Base-by-base conservation (phyloP, 2,888 invertebrate genomes). In the Synanthedon vespiformis region DNA sequence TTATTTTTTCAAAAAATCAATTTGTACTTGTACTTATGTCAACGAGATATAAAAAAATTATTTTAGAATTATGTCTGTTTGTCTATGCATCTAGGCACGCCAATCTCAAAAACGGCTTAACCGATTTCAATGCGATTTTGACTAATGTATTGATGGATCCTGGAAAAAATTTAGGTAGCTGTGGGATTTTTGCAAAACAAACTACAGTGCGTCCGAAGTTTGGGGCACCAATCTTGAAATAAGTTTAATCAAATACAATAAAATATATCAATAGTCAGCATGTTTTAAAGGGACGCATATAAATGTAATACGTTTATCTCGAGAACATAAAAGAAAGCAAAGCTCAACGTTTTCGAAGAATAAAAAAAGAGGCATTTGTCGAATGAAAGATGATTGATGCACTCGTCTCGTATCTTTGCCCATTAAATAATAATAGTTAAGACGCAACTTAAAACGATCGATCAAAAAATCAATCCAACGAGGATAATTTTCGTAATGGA, bases 341-440 rank as follows among this genome's bases (percentile, higher is more conserved):
- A 68, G 72, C 70, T 70, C 64, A 74, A 71, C 68, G 66, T 64
- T 70, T 61, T 61, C 63, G 50, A 54, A 55, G 55, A 60, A 60
- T 56, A 62, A 68, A 60, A 72, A 77, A 74, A 69, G 65, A 74
- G 71, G 71, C 75, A 75, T 81, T 83, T 78, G 74, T 80, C 76
- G 74, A 72, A 69, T 64, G 70, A 67, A 71, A 74, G 67, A 82
- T 86, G 85, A 86, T 86, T 75, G 85, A 86, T 86, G 80, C 67
- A 65, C 65, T 63, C 64, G 63, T 65, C 71, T 66, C 64, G 68
- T 82, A 86, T 86, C 84, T 77, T 63, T 63, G 63, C 67, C 83
- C 85, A 85, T 86, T 86, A 86, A 82, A 77, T 82, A 83, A 82
- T 83, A 85, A 83, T 84, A 84, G 82, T 81, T 81, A 77, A 78